These are phyloP conservation scores for Tetraneura akinire DNA, from an alignment of 1,140 invertebrate species.

Conservation along the genomic window DNA sequence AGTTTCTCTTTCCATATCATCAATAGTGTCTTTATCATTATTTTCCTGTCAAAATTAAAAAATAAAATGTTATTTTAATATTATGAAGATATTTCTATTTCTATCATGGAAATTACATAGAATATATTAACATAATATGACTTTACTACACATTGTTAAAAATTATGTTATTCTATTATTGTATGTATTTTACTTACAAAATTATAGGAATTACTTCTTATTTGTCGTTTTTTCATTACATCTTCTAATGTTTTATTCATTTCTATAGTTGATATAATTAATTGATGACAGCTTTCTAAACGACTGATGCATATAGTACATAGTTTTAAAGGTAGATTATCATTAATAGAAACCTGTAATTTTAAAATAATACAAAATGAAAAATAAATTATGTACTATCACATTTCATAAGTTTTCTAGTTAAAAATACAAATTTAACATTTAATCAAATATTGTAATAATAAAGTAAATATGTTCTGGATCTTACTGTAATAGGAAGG, in stretches of 20 bases:
- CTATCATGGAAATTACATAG: neutral
- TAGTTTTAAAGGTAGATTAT: constrained; percentile 34
- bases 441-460: no score
- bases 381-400: no score
- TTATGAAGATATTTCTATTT: neutral
- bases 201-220: constrained; percentile 41
- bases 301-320: constrained; percentile 29
- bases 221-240: constrained; percentile 28
- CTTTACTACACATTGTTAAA: no score
- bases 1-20: neutral
- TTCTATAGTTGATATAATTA: constrained; percentile 42
- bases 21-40: constrained; percentile 8
- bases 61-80: neutral
- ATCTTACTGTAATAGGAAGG: constrained; percentile 31
- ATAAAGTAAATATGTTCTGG: neutral
- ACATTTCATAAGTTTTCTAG: no score
- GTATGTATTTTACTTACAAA: neutral
- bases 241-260: constrained; percentile 49
- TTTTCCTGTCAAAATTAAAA: neutral
- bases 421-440: neutral
- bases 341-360: constrained; percentile 31
- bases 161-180: no score
- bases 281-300: constrained; percentile 37
- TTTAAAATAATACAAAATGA: neutral
- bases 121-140: no score